Conservation (phyloP, 1,140 invertebrate genomes). For the Spodoptera litura region DNA sequence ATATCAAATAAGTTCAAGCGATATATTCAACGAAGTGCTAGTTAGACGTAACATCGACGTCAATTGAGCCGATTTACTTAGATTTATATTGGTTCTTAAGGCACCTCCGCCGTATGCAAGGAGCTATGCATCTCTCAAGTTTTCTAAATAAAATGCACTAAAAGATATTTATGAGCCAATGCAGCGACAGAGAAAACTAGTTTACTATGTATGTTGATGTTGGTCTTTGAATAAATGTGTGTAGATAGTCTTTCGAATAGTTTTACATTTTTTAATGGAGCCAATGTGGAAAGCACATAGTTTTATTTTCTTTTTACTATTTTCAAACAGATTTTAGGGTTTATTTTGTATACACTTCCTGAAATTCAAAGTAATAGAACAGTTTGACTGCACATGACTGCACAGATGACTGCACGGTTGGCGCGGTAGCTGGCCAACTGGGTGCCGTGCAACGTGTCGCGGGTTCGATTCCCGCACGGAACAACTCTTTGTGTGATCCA, state of each 20-base stretch:
- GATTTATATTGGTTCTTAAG: conserved; percentile 55
- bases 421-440: too few relatives aligned
- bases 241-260: background rate
- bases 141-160: conserved; percentile 49
- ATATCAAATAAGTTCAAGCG: background rate
- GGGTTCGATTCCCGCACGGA: too few relatives aligned
- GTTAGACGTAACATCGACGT: conserved; percentile 32
- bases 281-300: too few relatives aligned
- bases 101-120: conserved; percentile 27
- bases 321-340: too few relatives aligned
- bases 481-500: too few relatives aligned
- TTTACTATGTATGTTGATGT: background rate
- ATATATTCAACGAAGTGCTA: conserved; percentile 41
- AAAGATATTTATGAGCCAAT: conserved; percentile 37
- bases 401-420: too few relatives aligned
- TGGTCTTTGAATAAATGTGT: background rate
- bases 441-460: too few relatives aligned
- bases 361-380: too few relatives aligned
- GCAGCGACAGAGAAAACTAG: background rate
- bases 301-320: too few relatives aligned
- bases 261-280: background rate
- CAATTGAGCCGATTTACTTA: conserved; percentile 47
- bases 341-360: too few relatives aligned
- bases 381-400: too few relatives aligned
- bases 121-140: conserved; percentile 26